A percentile compares a stretch with the other conserved stretches of the same genome.
phyloP scores from a whole-genome alignment of 2,888 invertebrate species.

The Camponotus fellah region DNA sequence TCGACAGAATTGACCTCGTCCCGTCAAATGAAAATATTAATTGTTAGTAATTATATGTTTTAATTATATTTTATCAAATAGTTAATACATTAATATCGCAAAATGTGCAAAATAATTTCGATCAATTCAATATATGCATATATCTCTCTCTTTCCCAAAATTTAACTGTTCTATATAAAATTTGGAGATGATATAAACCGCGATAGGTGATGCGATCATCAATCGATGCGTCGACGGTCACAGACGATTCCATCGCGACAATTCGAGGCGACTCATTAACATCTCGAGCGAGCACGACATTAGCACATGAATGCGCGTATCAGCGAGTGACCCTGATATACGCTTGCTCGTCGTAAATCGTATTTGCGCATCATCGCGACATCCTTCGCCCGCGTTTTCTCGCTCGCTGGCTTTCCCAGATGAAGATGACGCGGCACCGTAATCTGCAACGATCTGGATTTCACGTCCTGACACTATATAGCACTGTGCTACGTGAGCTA shows the following conservation, averaged over 20 bases:
- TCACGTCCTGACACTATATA: conserved; percentile 61
- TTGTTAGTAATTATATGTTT: background rate
- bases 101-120: background rate
- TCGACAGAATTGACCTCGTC: background rate
- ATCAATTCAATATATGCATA: background rate
- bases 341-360: conserved; percentile 55
- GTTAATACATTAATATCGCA: background rate
- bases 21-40: conserved; percentile 6
- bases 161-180: background rate
- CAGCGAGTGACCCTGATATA: conserved; percentile 68
- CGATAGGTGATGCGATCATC: background rate
- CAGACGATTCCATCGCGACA: conserved; percentile 42
- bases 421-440: conserved; percentile 73
- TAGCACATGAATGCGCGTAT: conserved; percentile 62
- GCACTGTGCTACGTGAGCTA: conserved; percentile 57
- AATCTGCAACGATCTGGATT: conserved; percentile 67
- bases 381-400: conserved; percentile 72
- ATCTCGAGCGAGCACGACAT: conserved; percentile 58
- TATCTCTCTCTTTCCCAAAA: background rate
- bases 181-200: conserved; percentile 1
- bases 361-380: conserved; percentile 67
- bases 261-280: conserved; percentile 61
- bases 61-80: background rate
- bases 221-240: conserved; percentile 36
- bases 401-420: conserved; percentile 77